phyloP scores from a whole-genome alignment of 2,888 invertebrate genomes.

The Poecilus cupreus region DNA sequence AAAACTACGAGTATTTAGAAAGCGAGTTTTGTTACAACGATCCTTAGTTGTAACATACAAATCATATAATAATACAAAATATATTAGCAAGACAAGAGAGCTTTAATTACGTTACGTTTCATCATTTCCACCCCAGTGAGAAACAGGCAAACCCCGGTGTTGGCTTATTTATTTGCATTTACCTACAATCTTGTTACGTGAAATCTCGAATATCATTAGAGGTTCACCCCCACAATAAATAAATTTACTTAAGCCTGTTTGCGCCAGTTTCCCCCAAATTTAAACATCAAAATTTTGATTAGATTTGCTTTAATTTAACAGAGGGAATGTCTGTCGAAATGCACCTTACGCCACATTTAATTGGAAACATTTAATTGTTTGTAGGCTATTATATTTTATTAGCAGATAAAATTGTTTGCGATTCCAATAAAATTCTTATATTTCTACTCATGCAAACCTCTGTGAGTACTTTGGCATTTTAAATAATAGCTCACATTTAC shows the following conservation, averaged over 20 bases:
- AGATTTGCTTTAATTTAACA: conserved; percentile 5
- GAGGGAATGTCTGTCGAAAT: not conserved
- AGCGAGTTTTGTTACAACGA: too few species aligned
- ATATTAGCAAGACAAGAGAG: conserved; percentile 6
- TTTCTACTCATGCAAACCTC: not conserved
- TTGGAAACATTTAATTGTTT: not conserved
- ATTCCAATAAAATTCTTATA: not conserved
- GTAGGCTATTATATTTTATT: not conserved
- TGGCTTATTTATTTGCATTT: conserved; percentile 30
- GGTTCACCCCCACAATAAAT: conserved; percentile 6
- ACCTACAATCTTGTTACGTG: conserved; percentile 12
- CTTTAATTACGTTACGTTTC: not conserved
- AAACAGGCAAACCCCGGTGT: not conserved
- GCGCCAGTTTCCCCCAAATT: not conserved
- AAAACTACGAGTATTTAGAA: too few species aligned
- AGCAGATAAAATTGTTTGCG: not conserved
- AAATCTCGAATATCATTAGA: conserved; percentile 29
- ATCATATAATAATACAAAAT: too few species aligned
- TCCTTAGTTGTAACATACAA: too few species aligned
- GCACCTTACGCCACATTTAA: not conserved
- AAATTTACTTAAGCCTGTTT: conserved; percentile 16
- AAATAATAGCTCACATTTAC: not conserved
- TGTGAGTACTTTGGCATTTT: not conserved
- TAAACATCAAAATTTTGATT: conserved; percentile 32
- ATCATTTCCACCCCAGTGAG: conserved; percentile 4